phyloP scores from a whole-genome alignment of 2,113 vertebrate species.

The Sinocyclocheilus maitianheensis region DNA sequence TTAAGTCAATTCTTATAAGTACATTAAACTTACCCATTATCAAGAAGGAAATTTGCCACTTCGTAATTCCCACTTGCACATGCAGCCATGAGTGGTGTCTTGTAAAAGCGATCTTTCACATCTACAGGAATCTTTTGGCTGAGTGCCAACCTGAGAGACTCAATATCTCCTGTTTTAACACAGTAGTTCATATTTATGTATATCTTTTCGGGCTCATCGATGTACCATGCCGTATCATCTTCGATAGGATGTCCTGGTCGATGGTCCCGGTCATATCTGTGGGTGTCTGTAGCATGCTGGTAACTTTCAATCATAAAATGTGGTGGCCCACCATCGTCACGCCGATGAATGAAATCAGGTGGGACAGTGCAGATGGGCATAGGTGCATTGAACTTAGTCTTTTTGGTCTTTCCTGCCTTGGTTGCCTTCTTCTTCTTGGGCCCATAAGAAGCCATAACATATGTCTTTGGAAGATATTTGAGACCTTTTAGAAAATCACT shows the following conservation, averaged over 20 bases:
- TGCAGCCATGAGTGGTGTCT: slow-evolving; percentile 89
- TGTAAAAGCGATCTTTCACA: slow-evolving; percentile 84
- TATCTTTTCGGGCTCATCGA: slow-evolving; percentile 74
- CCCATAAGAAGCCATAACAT: slow-evolving; percentile 76
- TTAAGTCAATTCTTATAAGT: background rate
- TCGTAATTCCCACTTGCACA: slow-evolving; percentile 83
- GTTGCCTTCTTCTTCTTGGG: slow-evolving; percentile 79
- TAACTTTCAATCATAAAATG: slow-evolving; percentile 84
- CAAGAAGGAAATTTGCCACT: slow-evolving; percentile 82
- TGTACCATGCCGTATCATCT: slow-evolving; percentile 89
- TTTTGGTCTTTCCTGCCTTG: slow-evolving; percentile 66
- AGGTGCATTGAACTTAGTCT: slow-evolving; percentile 72
- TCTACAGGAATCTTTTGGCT: slow-evolving; percentile 84
- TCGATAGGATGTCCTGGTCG: slow-evolving; percentile 82
- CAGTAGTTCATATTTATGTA: slow-evolving; percentile 83
- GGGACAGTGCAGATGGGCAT: slow-evolving; percentile 84
- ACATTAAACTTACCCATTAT: slow-evolving; percentile 77
- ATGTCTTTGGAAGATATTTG: slow-evolving; percentile 82
- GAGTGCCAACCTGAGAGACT: slow-evolving; percentile 86
- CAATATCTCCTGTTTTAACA: slow-evolving; percentile 80
- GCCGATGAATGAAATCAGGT: slow-evolving; percentile 27
- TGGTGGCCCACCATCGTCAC: slow-evolving; percentile 81
- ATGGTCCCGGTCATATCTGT: slow-evolving; percentile 70
- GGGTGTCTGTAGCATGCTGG: slow-evolving; percentile 68
- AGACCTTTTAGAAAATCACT: slow-evolving; percentile 87